phyloP scores from a whole-genome alignment of 2,888 invertebrate genomes.

The Xanthorhoe designata region DNA sequence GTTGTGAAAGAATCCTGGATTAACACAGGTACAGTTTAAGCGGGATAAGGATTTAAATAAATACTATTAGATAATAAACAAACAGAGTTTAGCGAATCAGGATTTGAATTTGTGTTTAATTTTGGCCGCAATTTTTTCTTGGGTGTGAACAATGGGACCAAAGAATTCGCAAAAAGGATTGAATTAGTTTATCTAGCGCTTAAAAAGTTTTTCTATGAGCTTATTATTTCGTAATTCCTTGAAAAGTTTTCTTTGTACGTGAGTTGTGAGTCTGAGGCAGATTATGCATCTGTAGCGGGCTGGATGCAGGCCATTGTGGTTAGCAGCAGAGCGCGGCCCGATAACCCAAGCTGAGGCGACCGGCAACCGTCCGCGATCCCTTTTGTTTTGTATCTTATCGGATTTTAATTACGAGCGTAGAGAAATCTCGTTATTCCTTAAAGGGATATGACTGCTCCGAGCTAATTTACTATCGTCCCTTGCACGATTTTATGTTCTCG shows the following conservation, averaged over 20 bases:
- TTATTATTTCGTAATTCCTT: conserved; percentile 65
- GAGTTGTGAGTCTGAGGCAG: conserved; percentile 46
- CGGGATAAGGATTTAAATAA: conserved; percentile 77
- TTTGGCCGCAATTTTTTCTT: conserved; percentile 56
- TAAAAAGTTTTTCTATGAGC: conserved; percentile 72
- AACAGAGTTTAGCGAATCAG: conserved; percentile 67
- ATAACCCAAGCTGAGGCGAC: conserved; percentile 60
- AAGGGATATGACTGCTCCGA: conserved; percentile 78
- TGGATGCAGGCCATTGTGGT: conserved; percentile 30
- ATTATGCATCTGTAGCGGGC: conserved; percentile 32
- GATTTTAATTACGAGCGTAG: conserved; percentile 83
- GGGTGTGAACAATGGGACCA: conserved; percentile 63
- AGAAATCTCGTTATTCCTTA: conserved; percentile 83
- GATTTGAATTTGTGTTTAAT: conserved; percentile 50
- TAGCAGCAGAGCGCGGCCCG: conserved; percentile 41
- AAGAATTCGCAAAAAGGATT: conserved; percentile 75
- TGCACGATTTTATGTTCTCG: conserved; percentile 74
- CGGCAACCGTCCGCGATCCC: conserved; percentile 66
- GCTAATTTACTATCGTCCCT: conserved; percentile 77
- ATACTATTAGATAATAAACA: conserved; percentile 81
- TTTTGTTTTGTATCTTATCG: conserved; percentile 84
- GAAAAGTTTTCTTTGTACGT: conserved; percentile 57
- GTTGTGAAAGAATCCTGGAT: conserved; percentile 53
- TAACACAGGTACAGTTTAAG: conserved; percentile 79
- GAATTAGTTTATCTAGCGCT: conserved; percentile 69